These are phyloP conservation scores for Heliothis peltigera DNA, from an alignment of 2,888 invertebrate species.

Conservation along the genomic window DNA sequence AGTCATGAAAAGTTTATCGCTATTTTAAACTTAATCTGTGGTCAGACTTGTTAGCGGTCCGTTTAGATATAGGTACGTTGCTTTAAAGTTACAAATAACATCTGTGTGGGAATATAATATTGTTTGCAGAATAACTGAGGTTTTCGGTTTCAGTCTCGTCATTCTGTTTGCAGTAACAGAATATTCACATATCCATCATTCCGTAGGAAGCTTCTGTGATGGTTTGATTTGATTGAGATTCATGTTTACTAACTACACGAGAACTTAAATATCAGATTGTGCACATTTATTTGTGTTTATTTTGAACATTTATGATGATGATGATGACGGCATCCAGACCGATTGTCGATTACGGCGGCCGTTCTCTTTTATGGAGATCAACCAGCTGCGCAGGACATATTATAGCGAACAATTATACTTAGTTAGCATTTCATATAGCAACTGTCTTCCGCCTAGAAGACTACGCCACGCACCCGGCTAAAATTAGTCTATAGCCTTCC, in stretches of 20 bases:
- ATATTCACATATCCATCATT: conserved; percentile 8
- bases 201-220: neutral
- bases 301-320: no score
- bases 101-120: neutral
- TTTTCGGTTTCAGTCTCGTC: conserved; percentile 1
- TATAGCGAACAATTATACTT: no score
- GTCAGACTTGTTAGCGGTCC: neutral
- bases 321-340: no score
- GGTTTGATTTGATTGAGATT: conserved; percentile 1
- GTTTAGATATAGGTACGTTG: neutral
- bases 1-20: conserved; percentile 18
- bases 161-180: conserved; percentile 2
- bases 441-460: no score
- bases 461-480: no score
- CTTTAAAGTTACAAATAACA: neutral
- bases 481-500: no score
- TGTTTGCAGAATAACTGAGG: no score
- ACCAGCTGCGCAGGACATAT: no score
- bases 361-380: no score
- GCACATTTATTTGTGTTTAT: no score
- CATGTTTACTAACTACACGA: neutral
- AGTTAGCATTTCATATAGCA: no score
- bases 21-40: neutral
- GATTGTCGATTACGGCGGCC: no score
- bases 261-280: neutral